Percentiles rank a stretch among this genome's conserved stretches.
These are phyloP conservation scores for Chloropsis cyanopogon DNA, from an alignment of 2,113 vertebrate species.

Conservation along the genomic window DNA sequence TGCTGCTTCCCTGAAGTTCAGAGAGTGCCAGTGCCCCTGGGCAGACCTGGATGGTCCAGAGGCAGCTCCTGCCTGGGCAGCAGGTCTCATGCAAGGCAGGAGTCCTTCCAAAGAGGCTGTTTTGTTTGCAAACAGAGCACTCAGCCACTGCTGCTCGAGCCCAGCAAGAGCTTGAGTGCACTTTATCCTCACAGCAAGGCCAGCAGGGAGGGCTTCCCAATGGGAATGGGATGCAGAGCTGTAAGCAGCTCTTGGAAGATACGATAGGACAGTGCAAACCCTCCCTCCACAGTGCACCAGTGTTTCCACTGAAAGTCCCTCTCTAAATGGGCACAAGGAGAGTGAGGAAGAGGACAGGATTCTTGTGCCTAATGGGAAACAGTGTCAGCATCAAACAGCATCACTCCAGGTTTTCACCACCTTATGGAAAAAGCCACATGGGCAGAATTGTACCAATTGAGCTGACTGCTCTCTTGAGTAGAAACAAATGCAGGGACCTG, in stretches of 20 bases:
- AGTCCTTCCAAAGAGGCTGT: not conserved
- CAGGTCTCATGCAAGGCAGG: not conserved
- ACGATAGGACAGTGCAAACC: not conserved
- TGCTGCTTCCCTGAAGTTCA: not conserved
- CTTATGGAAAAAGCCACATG: not conserved
- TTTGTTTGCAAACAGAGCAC: not conserved
- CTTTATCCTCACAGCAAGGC: not conserved
- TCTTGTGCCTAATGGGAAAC: not conserved
- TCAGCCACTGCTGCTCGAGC: not conserved
- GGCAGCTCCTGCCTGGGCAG: not conserved
- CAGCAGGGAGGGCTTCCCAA: not conserved
- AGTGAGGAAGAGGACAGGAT: not conserved
- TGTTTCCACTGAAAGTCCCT: not conserved
- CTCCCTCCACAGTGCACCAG: not conserved
- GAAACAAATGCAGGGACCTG: not conserved
- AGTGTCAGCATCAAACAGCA: not conserved
- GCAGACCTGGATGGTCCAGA: not conserved
- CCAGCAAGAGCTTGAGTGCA: not conserved
- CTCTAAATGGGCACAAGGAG: not conserved
- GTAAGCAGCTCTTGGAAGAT: not conserved
- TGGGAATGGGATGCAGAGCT: not conserved
- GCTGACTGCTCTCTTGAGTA: not conserved
- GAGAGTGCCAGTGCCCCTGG: not conserved
- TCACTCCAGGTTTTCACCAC: not conserved
- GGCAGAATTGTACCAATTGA: not conserved